phyloP scores from a whole-genome alignment of 1,140 invertebrate species.

The Zaprionus nigranus region DNA sequence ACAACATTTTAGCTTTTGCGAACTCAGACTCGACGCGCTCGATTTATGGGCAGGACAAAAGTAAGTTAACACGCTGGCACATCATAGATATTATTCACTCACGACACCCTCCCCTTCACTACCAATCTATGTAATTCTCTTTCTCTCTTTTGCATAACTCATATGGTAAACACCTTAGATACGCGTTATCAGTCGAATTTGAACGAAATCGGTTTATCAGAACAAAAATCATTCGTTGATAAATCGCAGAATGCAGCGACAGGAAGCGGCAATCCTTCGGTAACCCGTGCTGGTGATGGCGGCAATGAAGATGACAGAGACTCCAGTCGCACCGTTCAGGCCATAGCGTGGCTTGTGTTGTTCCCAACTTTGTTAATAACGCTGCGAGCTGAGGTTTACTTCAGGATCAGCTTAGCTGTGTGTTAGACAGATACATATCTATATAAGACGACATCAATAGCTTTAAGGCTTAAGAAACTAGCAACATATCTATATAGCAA shows the following conservation, averaged over 20 bases:
- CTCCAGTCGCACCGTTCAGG: constrained; percentile 35
- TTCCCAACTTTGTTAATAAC: constrained; percentile 49
- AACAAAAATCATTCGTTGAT: constrained; percentile 87
- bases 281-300: constrained; percentile 61
- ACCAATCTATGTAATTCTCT: constrained; percentile 34
- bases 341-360: constrained; percentile 55
- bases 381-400: constrained; percentile 37
- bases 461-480: constrained; percentile 51
- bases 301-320: constrained; percentile 35
- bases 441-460: constrained; percentile 26
- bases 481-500: constrained; percentile 7
- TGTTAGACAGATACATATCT: constrained; percentile 57
- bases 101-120: constrained; percentile 20
- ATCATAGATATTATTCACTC: constrained; percentile 16
- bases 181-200: constrained; percentile 88
- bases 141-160: constrained; percentile 58
- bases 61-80: constrained; percentile 43
- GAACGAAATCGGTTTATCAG: constrained; percentile 89
- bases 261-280: constrained; percentile 68
- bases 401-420: constrained; percentile 52
- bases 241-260: constrained; percentile 82
- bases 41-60: constrained; percentile 72
- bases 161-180: constrained; percentile 78
- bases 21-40: constrained; percentile 62
- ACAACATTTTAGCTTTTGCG: constrained; percentile 50